These are phyloP conservation scores for Isichthys henryi DNA, from an alignment of 2,113 vertebrate species.

Conservation along the genomic window DNA sequence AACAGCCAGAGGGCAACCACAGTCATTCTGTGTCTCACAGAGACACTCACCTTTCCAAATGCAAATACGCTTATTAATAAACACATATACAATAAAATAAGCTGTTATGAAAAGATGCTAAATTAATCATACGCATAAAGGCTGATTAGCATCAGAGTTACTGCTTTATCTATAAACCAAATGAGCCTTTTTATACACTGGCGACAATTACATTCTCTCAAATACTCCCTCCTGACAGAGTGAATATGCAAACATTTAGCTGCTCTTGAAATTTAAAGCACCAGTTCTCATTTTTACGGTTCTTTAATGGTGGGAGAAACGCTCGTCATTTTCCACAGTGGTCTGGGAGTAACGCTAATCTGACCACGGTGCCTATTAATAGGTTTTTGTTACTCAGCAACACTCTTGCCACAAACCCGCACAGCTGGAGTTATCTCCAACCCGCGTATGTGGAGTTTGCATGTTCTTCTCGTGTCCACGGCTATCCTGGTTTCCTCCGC, in stretches of 20 bases:
- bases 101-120: not conserved
- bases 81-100: not conserved
- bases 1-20: no score
- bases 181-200: not conserved
- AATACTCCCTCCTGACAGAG: conserved; percentile 1
- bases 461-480: not conserved
- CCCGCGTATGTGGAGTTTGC: not conserved
- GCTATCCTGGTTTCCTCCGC: not conserved
- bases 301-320: not conserved
- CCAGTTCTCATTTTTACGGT: not conserved
- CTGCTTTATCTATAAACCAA: not conserved
- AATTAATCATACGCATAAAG: not conserved
- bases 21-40: not conserved
- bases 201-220: not conserved
- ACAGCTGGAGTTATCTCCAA: not conserved
- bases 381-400: not conserved
- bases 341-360: not conserved
- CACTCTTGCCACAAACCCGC: not conserved
- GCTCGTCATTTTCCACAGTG: not conserved
- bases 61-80: not conserved
- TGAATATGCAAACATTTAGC: not conserved
- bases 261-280: conserved; percentile 1
- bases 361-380: not conserved
- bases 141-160: not conserved
- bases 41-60: not conserved